Percentiles rank a stretch among this genome's conserved stretches.
Conservation (phyloP, 2,113 vertebrate genomes). For the Phycodurus eques region DNA sequence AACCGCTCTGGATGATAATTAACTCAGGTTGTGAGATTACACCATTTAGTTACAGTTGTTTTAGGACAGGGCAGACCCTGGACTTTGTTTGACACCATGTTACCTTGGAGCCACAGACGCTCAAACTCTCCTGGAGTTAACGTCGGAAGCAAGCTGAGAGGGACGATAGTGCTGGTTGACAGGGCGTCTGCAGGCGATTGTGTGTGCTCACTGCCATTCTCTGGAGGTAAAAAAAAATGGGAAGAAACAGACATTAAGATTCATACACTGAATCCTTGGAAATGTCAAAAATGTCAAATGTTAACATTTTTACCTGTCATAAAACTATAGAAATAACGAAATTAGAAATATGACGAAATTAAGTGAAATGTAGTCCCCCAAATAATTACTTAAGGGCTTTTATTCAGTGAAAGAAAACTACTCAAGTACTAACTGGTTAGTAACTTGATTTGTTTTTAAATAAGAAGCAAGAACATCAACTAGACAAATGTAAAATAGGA, state of each 20-base stretch:
- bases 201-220: not conserved
- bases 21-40: not conserved
- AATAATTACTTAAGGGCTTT: no score
- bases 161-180: not conserved
- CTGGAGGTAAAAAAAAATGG: slow-evolving; percentile 5
- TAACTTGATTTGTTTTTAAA: no score
- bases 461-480: no score
- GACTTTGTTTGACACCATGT: slow-evolving; percentile 8
- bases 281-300: not conserved
- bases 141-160: slow-evolving; percentile 44
- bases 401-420: no score
- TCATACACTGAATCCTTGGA: not conserved
- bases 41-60: not conserved
- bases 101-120: slow-evolving; percentile 44
- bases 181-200: slow-evolving; percentile 8
- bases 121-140: slow-evolving; percentile 65
- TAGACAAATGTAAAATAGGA: no score
- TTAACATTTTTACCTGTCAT: not conserved
- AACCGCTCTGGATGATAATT: not conserved
- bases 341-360: no score
- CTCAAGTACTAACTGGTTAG: no score
- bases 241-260: not conserved
- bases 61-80: not conserved
- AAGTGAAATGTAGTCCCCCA: no score
- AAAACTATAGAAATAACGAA: no score